Evolutionary conservation across 2,113 vertebrate species (phyloP).

Genomic region (Etheostoma cragini): DNA sequence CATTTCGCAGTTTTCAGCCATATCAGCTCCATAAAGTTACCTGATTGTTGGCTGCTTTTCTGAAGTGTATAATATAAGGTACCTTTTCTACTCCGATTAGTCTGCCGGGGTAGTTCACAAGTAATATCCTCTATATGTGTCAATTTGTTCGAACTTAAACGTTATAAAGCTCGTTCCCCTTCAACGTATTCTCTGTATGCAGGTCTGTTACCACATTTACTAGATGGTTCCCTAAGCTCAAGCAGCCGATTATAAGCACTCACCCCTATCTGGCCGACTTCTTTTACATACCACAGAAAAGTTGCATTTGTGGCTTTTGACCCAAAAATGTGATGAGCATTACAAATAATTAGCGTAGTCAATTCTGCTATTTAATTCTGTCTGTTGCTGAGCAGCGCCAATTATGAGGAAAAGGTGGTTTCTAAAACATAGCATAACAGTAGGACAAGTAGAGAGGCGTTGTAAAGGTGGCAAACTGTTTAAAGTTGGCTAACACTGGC

Average conservation of each 20-base stretch:
- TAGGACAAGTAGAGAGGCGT: no score
- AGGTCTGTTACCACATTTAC: background rate
- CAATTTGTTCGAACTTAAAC: no score
- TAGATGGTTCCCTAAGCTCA: background rate
- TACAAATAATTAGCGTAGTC: no score
- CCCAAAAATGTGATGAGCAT: background rate
- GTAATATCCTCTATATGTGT: background rate
- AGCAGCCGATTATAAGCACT: no score
- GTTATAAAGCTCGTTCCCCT: background rate
- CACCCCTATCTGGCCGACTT: no score
- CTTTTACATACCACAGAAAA: background rate
- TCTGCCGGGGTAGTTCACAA: background rate
- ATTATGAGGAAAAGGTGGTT: background rate
- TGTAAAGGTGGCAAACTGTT: no score
- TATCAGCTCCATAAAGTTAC: background rate
- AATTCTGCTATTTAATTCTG: background rate
- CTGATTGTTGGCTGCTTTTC: slow-evolving; percentile 4
- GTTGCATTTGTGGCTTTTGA: background rate
- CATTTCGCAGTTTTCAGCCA: background rate
- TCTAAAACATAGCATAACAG: background rate
- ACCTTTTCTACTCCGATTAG: background rate
- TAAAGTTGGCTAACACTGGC: no score
- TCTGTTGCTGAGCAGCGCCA: background rate
- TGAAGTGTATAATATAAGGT: background rate
- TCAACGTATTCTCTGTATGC: background rate